These are phyloP conservation scores for Camponotus vicinus DNA, from an alignment of 1,140 invertebrate species.

Conservation along the genomic window DNA sequence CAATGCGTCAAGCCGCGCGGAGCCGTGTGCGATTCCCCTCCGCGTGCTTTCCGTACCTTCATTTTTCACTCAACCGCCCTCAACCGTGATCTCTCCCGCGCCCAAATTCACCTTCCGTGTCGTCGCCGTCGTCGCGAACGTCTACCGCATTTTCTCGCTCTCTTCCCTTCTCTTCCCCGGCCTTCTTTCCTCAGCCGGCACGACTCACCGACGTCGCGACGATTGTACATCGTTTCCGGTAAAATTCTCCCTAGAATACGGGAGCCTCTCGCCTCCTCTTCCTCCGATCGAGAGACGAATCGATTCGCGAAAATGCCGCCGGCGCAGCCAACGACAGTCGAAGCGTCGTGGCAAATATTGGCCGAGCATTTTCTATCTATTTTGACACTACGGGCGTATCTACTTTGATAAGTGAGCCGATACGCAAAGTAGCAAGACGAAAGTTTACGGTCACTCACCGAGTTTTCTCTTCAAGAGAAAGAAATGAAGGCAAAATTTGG, in stretches of 20 bases:
- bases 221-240: conserved; percentile 61
- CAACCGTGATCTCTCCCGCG: background rate
- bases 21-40: conserved; percentile 14
- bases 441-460: conserved; percentile 28
- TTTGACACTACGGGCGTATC: background rate
- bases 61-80: conserved; percentile 68
- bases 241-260: conserved; percentile 44
- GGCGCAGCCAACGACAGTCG: conserved; percentile 27
- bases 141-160: background rate
- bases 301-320: conserved; percentile 47
- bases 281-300: conserved; percentile 43
- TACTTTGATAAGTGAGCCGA: conserved; percentile 35
- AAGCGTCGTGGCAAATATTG: conserved; percentile 45
- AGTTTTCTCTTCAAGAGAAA: conserved; percentile 6
- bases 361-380: conserved; percentile 57
- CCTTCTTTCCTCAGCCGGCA: background rate
- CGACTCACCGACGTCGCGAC: conserved; percentile 45
- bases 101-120: conserved; percentile 72
- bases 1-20: conserved; percentile 76
- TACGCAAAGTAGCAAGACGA: background rate
- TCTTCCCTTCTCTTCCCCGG: background rate
- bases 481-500: background rate
- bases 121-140: conserved; percentile 42
- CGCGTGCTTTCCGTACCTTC: conserved; percentile 63
- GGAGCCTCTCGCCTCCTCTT: background rate